These are phyloP conservation scores for Brachyalestes nurse DNA, from an alignment of 2,797 vertebrate species.

Conservation along the genomic window DNA sequence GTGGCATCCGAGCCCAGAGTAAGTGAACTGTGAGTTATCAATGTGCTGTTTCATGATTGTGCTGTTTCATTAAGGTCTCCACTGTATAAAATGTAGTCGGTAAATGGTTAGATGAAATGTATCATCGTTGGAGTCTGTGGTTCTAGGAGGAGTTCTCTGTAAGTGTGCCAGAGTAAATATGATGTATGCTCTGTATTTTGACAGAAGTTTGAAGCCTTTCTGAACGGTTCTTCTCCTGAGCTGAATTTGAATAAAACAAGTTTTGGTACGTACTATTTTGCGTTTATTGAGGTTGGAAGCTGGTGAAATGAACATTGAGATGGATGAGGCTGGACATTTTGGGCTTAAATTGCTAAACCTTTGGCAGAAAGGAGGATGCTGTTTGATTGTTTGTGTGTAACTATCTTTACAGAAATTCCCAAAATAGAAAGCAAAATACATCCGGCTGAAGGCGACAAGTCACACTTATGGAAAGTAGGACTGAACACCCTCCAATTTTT, in stretches of 20 bases:
- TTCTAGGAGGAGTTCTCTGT: not conserved
- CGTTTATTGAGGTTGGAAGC: not conserved
- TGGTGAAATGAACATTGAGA: not conserved
- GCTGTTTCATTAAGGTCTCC: not conserved
- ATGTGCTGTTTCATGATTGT: too few species aligned
- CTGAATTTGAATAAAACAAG: not conserved
- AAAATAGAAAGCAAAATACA: slow-evolving; percentile 63
- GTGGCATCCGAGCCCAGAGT: not conserved
- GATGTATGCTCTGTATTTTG: not conserved
- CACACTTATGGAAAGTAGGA: slow-evolving; percentile 19
- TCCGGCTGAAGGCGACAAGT: slow-evolving; percentile 54
- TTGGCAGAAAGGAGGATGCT: too few species aligned
- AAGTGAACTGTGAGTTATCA: not conserved
- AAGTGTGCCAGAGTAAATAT: not conserved
- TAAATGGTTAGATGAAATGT: not conserved
- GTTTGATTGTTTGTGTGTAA: too few species aligned
- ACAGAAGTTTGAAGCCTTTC: not conserved
- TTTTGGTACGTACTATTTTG: slow-evolving; percentile 27
- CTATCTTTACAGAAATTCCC: slow-evolving; percentile 56
- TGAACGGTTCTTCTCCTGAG: not conserved
- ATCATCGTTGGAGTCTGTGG: not conserved
- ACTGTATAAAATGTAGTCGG: not conserved
- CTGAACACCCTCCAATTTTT: not conserved
- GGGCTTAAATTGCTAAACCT: not conserved
- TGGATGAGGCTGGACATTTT: too few species aligned